phyloP scores from a whole-genome alignment of 2,888 invertebrate genomes.

The Quadroppia sp. region DNA sequence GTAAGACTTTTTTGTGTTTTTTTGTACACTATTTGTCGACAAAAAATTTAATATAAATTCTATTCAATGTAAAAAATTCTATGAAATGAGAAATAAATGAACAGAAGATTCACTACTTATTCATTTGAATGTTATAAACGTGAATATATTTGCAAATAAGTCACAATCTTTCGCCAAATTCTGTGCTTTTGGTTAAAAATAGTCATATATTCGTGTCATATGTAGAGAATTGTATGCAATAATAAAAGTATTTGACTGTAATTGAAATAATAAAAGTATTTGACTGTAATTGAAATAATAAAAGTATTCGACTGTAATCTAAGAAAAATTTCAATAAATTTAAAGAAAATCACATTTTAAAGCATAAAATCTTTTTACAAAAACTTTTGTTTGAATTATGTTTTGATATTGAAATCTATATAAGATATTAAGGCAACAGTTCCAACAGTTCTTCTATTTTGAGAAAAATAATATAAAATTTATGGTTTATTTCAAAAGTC shows the following conservation, averaged over 20 bases:
- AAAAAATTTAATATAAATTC: conserved; percentile 30
- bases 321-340: not conserved
- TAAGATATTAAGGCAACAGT: not conserved
- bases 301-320: not conserved
- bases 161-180: no score
- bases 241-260: no score
- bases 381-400: not conserved
- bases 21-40: conserved; percentile 5
- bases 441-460: not conserved
- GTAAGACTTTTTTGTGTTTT: not conserved
- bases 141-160: not conserved
- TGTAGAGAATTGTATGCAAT: no score
- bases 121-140: not conserved
- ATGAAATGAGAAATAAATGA: conserved; percentile 28
- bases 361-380: not conserved
- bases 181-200: no score
- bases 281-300: no score
- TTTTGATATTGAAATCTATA: conserved; percentile 1
- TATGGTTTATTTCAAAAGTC: not conserved
- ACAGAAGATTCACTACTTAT: conserved; percentile 6
- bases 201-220: no score
- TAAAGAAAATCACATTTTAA: not conserved
- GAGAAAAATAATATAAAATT: not conserved
- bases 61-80: not conserved
- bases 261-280: no score